Conservation (phyloP, 1,140 invertebrate species). For the Homarus americanus region DNA sequence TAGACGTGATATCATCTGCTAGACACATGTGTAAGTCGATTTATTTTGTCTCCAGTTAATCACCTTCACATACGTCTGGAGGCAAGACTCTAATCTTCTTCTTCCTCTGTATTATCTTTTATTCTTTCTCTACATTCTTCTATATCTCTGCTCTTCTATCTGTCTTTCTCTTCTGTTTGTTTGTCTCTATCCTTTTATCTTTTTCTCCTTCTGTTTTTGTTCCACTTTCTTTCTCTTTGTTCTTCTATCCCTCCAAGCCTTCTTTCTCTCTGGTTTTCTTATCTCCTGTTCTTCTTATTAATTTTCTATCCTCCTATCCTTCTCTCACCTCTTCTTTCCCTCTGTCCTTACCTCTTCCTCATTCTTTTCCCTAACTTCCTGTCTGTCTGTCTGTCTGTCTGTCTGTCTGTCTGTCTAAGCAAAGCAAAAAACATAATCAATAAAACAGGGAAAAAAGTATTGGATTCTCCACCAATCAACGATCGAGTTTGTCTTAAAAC, state of each 20-base stretch:
- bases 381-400: background rate
- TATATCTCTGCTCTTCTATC: background rate
- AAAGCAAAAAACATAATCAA: too few relatives aligned
- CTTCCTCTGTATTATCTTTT: too few relatives aligned
- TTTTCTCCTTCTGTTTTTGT: background rate
- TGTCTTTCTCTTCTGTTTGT: background rate
- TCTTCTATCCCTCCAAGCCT: background rate
- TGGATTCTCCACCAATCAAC: too few relatives aligned
- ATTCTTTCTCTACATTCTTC: too few relatives aligned
- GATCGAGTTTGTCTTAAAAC: too few relatives aligned
- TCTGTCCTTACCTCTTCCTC: background rate
- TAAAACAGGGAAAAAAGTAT: too few relatives aligned
- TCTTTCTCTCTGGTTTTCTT: background rate
- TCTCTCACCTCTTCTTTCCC: background rate
- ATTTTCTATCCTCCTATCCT: background rate
- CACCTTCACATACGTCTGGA: too few relatives aligned
- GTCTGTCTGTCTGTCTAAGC: background rate
- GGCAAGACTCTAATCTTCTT: too few relatives aligned
- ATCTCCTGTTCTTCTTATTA: background rate
- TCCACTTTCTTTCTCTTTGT: background rate
- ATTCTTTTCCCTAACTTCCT: slow-evolving; percentile 3
- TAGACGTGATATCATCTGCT: too few relatives aligned
- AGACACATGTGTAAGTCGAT: too few relatives aligned
- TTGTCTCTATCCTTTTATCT: background rate
- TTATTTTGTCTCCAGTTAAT: too few relatives aligned